A percentile compares a stretch with the other conserved stretches of the same genome.
Evolutionary conservation across 2,113 vertebrate species (phyloP).

Genomic region (Setophaga coronata): DNA sequence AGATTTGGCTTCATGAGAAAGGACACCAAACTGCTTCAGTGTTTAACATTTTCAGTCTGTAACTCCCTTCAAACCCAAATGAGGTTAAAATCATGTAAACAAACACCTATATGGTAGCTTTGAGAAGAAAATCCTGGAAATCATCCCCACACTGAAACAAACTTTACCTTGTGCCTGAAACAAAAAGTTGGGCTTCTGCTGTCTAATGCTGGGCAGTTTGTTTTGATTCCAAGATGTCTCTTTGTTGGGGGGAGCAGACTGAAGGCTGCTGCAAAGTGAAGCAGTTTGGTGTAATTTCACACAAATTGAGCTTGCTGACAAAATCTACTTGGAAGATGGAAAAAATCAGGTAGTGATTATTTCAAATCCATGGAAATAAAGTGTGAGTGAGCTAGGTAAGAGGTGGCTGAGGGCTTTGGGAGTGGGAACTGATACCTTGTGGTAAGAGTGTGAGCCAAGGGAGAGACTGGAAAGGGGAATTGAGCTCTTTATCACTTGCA

Average conservation of each 20-base stretch:
- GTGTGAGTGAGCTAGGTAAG: neutral
- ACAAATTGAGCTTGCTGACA: neutral
- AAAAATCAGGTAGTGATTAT: neutral
- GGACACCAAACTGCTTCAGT: rapidly evolving
- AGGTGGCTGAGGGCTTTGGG: neutral
- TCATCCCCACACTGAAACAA: neutral
- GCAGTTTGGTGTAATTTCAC: neutral
- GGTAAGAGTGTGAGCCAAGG: neutral
- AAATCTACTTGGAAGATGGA: neutral
- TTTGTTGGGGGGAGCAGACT: neutral
- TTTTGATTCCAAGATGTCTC: neutral
- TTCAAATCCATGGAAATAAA: rapidly evolving
- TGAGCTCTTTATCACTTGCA: neutral
- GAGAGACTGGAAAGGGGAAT: neutral
- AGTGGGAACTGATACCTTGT: neutral
- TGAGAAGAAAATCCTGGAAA: neutral
- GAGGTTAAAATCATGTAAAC: neutral
- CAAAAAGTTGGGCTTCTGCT: neutral
- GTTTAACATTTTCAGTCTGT: neutral
- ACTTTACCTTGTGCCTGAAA: neutral
- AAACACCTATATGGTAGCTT: neutral
- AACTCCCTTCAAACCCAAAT: neutral
- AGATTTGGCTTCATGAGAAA: neutral
- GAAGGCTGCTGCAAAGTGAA: neutral
- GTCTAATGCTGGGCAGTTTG: rapidly evolving